Conservation (phyloP, 1,140 invertebrate species). For the Temnothorax curvispinosus region DNA sequence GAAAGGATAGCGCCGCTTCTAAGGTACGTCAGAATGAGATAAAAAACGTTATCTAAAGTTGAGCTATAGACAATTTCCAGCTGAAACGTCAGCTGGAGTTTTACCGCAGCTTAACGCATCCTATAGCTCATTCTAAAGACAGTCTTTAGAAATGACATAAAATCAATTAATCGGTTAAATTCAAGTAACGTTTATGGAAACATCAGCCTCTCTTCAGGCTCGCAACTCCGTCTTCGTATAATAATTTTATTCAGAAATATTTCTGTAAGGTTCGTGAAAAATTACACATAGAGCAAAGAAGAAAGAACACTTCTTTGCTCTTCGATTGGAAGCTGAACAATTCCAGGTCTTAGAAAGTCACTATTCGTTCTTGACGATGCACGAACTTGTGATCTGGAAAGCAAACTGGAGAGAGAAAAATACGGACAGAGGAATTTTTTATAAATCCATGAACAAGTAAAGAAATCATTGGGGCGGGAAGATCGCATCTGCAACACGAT, state of each 20-base stretch:
- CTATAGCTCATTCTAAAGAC: background rate
- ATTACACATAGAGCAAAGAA: background rate
- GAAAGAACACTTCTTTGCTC: background rate
- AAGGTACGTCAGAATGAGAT: background rate
- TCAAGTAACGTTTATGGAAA: background rate
- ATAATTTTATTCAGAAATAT: slow-evolving; percentile 17
- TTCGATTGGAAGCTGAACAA: background rate
- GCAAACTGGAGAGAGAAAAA: background rate
- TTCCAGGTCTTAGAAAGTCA: background rate
- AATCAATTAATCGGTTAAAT: background rate
- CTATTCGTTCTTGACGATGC: background rate
- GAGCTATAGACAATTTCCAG: background rate
- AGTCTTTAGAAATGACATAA: background rate
- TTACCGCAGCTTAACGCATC: background rate
- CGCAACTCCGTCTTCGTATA: background rate
- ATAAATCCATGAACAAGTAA: background rate
- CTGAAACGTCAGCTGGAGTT: background rate
- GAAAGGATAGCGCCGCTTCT: background rate
- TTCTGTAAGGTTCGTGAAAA: background rate
- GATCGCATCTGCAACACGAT: slow-evolving; percentile 5
- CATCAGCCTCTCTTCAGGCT: background rate
- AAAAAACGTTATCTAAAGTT: slow-evolving; percentile 2
- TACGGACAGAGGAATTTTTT: background rate
- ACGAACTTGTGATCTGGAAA: background rate
- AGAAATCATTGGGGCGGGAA: background rate